These are phyloP conservation scores for Galeruca laticollis DNA, from an alignment of 2,888 invertebrate species.

Conservation along the genomic window DNA sequence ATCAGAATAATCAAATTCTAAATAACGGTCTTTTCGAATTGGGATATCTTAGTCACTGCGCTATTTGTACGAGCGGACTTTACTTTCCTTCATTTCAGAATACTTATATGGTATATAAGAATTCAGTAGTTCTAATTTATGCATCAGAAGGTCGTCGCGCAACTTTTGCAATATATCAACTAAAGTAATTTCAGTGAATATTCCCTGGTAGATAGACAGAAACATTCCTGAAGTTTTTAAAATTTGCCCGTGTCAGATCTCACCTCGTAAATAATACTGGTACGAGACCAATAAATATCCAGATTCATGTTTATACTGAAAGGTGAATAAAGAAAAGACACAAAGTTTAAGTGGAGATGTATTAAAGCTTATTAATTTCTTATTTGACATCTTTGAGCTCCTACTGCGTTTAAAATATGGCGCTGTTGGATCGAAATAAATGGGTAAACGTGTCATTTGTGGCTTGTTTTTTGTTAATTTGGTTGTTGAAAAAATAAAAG, in stretches of 20 bases:
- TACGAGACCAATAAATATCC: constrained; percentile 63
- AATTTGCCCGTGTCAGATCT: constrained; percentile 66
- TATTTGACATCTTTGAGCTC: constrained; percentile 57
- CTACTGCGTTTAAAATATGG: constrained; percentile 63
- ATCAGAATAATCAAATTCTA: too few relatives aligned
- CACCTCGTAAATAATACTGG: constrained; percentile 66
- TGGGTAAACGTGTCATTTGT: constrained; percentile 24
- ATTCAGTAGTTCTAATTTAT: constrained; percentile 14
- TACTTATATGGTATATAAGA: neutral
- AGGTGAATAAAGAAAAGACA: constrained; percentile 55
- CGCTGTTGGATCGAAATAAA: constrained; percentile 30
- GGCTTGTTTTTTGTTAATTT: constrained; percentile 24
- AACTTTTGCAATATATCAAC: constrained; percentile 51
- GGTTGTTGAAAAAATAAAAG: constrained; percentile 12
- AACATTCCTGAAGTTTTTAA: constrained; percentile 64
- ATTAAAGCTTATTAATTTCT: constrained; percentile 60
- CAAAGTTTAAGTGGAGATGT: constrained; percentile 52
- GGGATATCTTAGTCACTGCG: too few relatives aligned
- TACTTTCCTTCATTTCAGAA: neutral
- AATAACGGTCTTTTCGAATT: too few relatives aligned
- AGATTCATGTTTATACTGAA: constrained; percentile 61
- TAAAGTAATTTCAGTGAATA: constrained; percentile 55
- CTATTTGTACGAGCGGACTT: neutral
- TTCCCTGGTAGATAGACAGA: constrained; percentile 62
- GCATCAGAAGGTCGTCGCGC: constrained; percentile 3